These are phyloP conservation scores for Orthonychiurus folsomi DNA, from an alignment of 2,888 invertebrate genomes.

Conservation along the genomic window DNA sequence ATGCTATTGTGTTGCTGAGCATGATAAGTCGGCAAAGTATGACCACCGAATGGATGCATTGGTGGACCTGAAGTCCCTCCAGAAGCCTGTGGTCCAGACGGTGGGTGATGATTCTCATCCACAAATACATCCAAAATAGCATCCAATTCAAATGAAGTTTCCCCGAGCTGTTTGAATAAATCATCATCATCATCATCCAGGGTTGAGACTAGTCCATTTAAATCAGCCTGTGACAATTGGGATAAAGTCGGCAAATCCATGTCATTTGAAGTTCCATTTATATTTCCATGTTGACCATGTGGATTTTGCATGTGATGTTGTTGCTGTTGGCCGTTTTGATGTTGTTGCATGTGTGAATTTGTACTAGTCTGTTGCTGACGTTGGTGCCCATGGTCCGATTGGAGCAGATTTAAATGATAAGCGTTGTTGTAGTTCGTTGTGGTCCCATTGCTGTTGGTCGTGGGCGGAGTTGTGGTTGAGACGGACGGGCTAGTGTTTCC, in stretches of 20 bases:
- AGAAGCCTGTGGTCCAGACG: conserved; percentile 15
- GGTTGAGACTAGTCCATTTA: conserved; percentile 58
- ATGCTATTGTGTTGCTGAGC: conserved; percentile 22
- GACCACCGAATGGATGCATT: neutral
- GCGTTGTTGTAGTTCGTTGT: conserved; percentile 1
- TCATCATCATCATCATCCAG: conserved; percentile 69
- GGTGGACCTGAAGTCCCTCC: conserved; percentile 8
- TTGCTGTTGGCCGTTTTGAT: conserved; percentile 9
- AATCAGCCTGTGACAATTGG: conserved; percentile 63
- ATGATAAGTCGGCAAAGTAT: conserved; percentile 11
- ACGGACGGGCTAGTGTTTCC: neutral
- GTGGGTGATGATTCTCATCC: conserved; percentile 32
- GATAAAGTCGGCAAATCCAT: conserved; percentile 47
- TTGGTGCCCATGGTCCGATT: neutral
- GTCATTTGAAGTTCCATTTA: conserved; percentile 12
- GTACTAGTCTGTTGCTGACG: conserved; percentile 9
- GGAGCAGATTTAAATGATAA: neutral
- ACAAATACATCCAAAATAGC: conserved; percentile 40
- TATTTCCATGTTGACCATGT: conserved; percentile 9
- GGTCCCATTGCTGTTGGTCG: conserved; percentile 4
- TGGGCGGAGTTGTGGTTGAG: conserved; percentile 1
- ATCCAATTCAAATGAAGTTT: conserved; percentile 78
- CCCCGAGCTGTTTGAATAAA: conserved; percentile 69
- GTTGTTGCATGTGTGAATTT: conserved; percentile 15
- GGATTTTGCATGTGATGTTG: conserved; percentile 24